Conservation (phyloP, 2,888 invertebrate species). For the Brachypterus glaber region DNA sequence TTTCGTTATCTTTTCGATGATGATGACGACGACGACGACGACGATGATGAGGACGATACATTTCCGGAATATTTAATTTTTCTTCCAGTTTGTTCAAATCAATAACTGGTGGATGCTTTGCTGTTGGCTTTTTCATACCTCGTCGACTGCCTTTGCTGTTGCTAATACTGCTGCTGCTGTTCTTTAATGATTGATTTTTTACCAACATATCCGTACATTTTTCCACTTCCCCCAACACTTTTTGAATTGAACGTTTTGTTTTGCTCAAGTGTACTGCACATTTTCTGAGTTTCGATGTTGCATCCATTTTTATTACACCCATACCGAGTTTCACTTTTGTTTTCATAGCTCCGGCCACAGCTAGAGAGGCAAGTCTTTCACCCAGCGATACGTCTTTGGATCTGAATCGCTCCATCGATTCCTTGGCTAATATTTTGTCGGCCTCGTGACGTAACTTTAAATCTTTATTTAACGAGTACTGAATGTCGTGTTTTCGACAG, state of each 20-base stretch:
- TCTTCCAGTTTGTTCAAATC: background rate
- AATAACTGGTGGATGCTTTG: slow-evolving; percentile 1
- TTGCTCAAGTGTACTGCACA: background rate
- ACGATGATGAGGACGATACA: too few species aligned
- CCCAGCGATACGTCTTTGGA: slow-evolving; percentile 20
- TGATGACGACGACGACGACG: too few species aligned
- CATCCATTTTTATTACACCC: slow-evolving; percentile 30
- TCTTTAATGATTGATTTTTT: background rate
- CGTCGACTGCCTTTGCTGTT: background rate
- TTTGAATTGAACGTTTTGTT: background rate
- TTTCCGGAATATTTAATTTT: background rate
- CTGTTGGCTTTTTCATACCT: background rate
- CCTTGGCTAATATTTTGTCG: slow-evolving; percentile 27
- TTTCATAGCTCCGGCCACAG: slow-evolving; percentile 21
- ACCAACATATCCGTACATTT: too few species aligned
- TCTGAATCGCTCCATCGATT: slow-evolving; percentile 21
- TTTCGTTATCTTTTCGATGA: too few species aligned
- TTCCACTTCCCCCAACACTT: too few species aligned
- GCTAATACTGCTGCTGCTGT: background rate
- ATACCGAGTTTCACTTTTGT: slow-evolving; percentile 13
- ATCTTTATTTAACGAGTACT: slow-evolving; percentile 22
- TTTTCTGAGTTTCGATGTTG: too few species aligned
- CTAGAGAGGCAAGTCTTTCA: slow-evolving; percentile 26
- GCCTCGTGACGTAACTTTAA: slow-evolving; percentile 26
- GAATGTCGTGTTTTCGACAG: slow-evolving; percentile 32